Evolutionary conservation across 1,140 invertebrate species (phyloP).

Genomic region (Homarus americanus): DNA sequence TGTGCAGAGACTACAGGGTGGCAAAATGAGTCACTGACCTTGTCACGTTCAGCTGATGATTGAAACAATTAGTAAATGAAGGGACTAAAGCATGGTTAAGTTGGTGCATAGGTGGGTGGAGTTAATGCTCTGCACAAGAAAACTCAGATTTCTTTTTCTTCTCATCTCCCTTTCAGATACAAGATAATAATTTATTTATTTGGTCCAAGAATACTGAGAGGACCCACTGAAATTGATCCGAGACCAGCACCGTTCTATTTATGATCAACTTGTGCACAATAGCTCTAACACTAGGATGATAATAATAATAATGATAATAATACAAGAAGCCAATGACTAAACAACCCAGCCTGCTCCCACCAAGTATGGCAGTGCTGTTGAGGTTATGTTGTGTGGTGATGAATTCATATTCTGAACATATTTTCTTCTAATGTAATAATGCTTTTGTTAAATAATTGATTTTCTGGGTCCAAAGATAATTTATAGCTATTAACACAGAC

Average conservation of each 20-base stretch:
- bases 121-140: slow-evolving; percentile 44
- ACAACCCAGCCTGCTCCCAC: slow-evolving; percentile 72
- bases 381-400: slow-evolving; percentile 68
- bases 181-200: slow-evolving; percentile 5
- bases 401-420: slow-evolving; percentile 36
- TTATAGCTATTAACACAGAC: slow-evolving; percentile 55
- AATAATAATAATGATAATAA: slow-evolving; percentile 61
- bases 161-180: slow-evolving; percentile 15
- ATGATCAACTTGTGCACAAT: slow-evolving; percentile 72
- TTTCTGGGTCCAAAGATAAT: slow-evolving; percentile 38
- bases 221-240: slow-evolving; percentile 49
- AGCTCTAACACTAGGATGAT: slow-evolving; percentile 69
- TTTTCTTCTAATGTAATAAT: slow-evolving; percentile 5
- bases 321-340: slow-evolving; percentile 72
- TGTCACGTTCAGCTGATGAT: slow-evolving; percentile 22
- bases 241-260: slow-evolving; percentile 51
- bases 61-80: slow-evolving; percentile 13
- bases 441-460: slow-evolving; percentile 11
- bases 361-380: slow-evolving; percentile 71
- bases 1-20: slow-evolving; percentile 29
- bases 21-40: slow-evolving; percentile 23
- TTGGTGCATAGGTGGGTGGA: slow-evolving; percentile 35
- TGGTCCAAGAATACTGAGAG: slow-evolving; percentile 40
- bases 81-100: slow-evolving; percentile 34
- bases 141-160: slow-evolving; percentile 28